Percentiles rank a stretch among this genome's conserved stretches.
Evolutionary conservation across 2,113 vertebrate genomes (phyloP).

Genomic region (Anthoscopus minutus): DNA sequence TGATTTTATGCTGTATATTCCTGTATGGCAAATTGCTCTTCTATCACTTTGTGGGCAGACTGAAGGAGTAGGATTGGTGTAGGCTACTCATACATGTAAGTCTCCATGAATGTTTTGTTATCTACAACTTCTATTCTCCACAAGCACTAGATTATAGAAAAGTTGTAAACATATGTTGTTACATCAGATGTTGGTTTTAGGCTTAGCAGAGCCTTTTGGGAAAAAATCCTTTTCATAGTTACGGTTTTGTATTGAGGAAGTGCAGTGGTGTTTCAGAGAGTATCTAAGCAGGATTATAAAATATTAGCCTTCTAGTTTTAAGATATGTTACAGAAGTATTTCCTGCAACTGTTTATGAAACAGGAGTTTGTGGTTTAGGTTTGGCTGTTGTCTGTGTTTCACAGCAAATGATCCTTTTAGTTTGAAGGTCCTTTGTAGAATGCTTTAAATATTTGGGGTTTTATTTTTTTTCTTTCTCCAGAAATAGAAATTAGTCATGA

Average conservation of each 20-base stretch:
- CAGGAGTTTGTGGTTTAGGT: slow-evolving; percentile 40
- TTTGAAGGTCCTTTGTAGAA: slow-evolving; percentile 24
- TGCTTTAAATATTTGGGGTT: neutral
- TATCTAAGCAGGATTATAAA: slow-evolving; percentile 31
- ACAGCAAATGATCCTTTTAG: neutral
- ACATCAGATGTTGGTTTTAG: neutral
- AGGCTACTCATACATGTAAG: neutral
- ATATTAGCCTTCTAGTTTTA: slow-evolving; percentile 30
- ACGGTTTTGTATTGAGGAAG: neutral
- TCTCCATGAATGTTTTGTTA: neutral
- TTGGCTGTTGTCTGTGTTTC: slow-evolving; percentile 22
- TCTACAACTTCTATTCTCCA: neutral
- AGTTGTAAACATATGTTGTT: neutral
- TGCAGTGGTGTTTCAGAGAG: neutral
- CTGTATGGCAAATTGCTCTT: neutral
- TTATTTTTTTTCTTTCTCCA: neutral
- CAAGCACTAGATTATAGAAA: neutral
- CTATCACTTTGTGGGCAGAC: neutral
- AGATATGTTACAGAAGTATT: slow-evolving; percentile 53
- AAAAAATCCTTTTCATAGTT: neutral
- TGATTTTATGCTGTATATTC: neutral
- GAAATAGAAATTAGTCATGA: neutral
- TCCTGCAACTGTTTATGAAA: slow-evolving; percentile 56
- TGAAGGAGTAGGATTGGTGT: neutral
- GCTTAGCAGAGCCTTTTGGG: neutral